Evolutionary conservation across 2,797 vertebrate species (phyloP).

Genomic region (Acanthopagrus latus): DNA sequence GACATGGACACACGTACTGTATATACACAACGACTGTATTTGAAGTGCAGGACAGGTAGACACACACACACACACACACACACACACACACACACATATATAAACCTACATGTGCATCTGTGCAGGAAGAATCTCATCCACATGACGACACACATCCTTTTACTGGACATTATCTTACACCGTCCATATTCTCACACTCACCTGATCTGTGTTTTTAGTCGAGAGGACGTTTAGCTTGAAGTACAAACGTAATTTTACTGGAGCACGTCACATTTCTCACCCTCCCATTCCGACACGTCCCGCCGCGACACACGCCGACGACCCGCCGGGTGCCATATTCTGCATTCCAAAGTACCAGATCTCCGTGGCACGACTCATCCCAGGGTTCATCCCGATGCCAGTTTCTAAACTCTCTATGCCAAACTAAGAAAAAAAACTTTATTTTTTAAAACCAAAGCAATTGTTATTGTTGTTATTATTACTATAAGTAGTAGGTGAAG

Average conservation of each 20-base stretch:
- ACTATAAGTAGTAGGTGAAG: conserved; percentile 78
- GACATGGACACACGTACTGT: conserved; percentile 74
- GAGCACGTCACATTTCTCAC: conserved; percentile 84
- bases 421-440: conserved; percentile 84
- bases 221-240: conserved; percentile 31
- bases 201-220: conserved; percentile 43
- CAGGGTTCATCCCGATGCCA: conserved; percentile 73
- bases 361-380: conserved; percentile 64
- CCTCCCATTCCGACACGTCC: conserved; percentile 46
- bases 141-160: conserved; percentile 12
- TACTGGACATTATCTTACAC: conserved; percentile 18
- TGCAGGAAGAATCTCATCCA: conserved; percentile 49
- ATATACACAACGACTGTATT: conserved; percentile 74
- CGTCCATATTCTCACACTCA: conserved; percentile 39
- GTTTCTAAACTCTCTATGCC: conserved; percentile 88
- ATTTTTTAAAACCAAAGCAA: conserved; percentile 92
- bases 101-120: conserved; percentile 22
- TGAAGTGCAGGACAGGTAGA: conserved; percentile 63
- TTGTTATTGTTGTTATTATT: conserved; percentile 83
- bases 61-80: conserved; percentile 32
- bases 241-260: conserved; percentile 38
- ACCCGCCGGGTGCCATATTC: conserved; percentile 54
- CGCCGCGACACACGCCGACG: conserved; percentile 16
- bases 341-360: conserved; percentile 62
- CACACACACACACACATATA: conserved; percentile 21